These are phyloP conservation scores for Leptinotarsa defecta DNA, from an alignment of 1,140 invertebrate species.

Conservation along the genomic window DNA sequence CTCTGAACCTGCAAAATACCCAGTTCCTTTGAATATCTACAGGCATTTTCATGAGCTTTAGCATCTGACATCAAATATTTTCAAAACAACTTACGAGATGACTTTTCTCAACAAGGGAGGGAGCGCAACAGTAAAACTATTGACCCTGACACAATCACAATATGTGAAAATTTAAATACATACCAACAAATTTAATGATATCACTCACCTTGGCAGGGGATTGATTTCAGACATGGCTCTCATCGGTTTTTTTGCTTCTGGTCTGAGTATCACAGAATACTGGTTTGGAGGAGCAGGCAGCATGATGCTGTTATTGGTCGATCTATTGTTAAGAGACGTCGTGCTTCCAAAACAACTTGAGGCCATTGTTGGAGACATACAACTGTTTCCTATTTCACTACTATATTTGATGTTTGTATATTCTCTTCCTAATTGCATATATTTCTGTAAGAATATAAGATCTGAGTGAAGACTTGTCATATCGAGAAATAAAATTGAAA, in stretches of 20 bases:
- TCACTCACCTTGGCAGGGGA: conserved; percentile 47
- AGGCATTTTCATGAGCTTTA: neutral
- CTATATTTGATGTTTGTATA: conserved; percentile 86
- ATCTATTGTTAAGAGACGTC: conserved; percentile 36
- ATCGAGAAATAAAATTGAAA: too few species aligned
- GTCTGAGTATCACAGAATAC: conserved; percentile 39
- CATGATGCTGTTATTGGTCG: conserved; percentile 32
- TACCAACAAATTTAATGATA: neutral
- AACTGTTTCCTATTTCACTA: conserved; percentile 46
- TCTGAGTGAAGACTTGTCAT: too few species aligned
- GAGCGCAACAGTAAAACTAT: too few species aligned
- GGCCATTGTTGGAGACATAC: conserved; percentile 39
- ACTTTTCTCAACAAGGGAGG: too few species aligned
- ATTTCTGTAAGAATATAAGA: conserved; percentile 63
- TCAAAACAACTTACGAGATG: neutral
- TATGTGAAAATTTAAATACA: conserved; percentile 7
- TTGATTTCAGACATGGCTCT: conserved; percentile 48
- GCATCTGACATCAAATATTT: neutral
- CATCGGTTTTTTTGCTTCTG: conserved; percentile 47
- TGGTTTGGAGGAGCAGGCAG: conserved; percentile 35
- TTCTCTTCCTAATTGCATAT: conserved; percentile 80
- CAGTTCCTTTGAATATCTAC: neutral
- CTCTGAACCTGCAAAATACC: conserved; percentile 44
- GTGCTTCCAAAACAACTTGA: conserved; percentile 37
- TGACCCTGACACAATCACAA: neutral